Evolutionary conservation across 2,888 invertebrate species (phyloP), one percentile per base, ranked within the genome.

Genomic region (Diarsia rubi): DNA sequence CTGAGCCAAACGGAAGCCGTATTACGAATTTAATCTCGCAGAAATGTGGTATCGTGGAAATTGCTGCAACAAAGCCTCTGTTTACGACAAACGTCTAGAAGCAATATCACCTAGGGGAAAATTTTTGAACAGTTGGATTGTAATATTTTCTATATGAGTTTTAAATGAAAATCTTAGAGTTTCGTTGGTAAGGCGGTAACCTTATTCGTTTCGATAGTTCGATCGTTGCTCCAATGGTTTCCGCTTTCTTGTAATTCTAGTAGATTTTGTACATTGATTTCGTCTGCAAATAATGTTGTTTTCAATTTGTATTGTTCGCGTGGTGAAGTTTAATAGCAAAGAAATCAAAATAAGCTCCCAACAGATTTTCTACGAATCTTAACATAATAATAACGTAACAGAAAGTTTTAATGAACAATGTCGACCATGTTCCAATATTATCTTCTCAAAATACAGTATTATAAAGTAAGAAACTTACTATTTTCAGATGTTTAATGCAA

Each of bases 1-100:
- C 90, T 78, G 92, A 92, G 94, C 91, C 92, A 92, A 93, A 92
- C 93, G 91, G 93, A 93, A 92, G 92, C 91, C 92, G 92, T 94
- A 94, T 94, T 95, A 94, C 94, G 94, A 95, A 95, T 96, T 96
- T 96, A 96, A 96, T 96, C 95, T 95, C 94, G 93, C 93, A 94
- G 94, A 95, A 95, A 95, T 95, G 95, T 92, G 94, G 94, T 95
- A 94, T 93, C 92, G 93, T 91, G 92, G 93, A 93, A 94, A 95
- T 95, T 95, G 95, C 94, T 90, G 91, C 93, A 92, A 93, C 93
- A 92, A 92, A 93, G 91, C 91, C 89, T 87, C 92, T 95, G 94
- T 95, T 94, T 94, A 94, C 94, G 94, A 93, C 93, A 91, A 93
- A 91, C 90, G 90, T 90, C 90, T 90, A 89, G 87, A 89, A 87